Evolutionary conservation across 2,113 vertebrate genomes (phyloP).

Genomic region (Loxodonta africana): DNA sequence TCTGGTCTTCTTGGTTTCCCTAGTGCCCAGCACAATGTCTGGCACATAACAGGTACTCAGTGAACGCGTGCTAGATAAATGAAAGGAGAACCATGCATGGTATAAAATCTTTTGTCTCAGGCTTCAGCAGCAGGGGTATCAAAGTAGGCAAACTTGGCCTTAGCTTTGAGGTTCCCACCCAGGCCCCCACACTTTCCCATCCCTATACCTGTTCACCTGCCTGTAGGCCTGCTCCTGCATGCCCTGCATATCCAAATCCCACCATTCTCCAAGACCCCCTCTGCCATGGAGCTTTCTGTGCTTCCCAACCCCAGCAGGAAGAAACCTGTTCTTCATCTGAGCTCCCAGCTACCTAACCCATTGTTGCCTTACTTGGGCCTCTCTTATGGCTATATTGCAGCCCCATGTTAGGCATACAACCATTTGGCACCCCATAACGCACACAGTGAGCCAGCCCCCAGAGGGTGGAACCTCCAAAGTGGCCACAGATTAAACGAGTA

Average conservation of each 20-base stretch:
- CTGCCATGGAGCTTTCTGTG: not conserved
- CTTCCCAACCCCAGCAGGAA: not conserved
- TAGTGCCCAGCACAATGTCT: conserved; percentile 38
- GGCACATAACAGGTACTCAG: conserved; percentile 19
- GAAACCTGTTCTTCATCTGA: not conserved
- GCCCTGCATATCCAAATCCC: not conserved
- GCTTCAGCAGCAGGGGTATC: conserved; percentile 4
- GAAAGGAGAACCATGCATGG: not conserved
- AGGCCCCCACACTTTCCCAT: not conserved
- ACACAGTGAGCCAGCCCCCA: not conserved
- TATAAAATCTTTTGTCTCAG: not conserved
- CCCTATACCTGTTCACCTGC: not conserved
- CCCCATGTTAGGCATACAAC: not conserved
- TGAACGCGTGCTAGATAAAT: conserved; percentile 2
- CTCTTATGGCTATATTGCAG: not conserved
- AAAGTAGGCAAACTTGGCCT: not conserved
- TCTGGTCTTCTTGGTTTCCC: conserved; percentile 58
- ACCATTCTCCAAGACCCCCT: not conserved
- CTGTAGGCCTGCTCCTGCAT: not conserved
- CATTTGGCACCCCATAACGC: not conserved
- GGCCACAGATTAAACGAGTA: not conserved
- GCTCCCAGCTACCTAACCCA: not conserved
- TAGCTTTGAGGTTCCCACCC: not conserved
- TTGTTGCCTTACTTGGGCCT: not conserved
- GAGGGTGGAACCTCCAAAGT: not conserved